Evolutionary conservation across 1,140 invertebrate genomes (phyloP), one percentile per base, ranked within the genome.

Genomic region (Megathymus violae): DNA sequence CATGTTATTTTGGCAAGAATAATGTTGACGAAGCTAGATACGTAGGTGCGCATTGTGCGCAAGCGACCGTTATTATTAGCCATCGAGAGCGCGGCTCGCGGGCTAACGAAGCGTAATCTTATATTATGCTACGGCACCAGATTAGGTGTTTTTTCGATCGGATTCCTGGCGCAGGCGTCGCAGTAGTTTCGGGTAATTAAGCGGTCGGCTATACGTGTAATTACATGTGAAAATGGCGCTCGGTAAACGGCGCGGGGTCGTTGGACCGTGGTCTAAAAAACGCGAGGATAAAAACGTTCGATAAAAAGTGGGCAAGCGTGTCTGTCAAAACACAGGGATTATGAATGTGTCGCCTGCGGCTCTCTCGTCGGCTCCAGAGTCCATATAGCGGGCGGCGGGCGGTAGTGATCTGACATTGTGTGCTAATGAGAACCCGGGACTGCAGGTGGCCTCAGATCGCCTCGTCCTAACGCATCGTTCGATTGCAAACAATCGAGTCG

Each of bases 251-350:
- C 71, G 64, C 46, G 71, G 61, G 82, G 78, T 82, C 78, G 68
- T 74, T 76, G 79, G 54, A 78, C 83, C 66, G 56, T 46, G 41
- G 54, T 17, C 14, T 59, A 80, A 76, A 82, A 84, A 80, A 69
- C 65, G 38, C 48, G 40, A 52, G 41, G 71, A n/a, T 73, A 82
- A 86, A 77, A 88, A 85, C 67, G 47, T 70, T 62, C 59, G 11
- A 71, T 56, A 82, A 83, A 77, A 85, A 82, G 64, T 75, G 70
- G 69, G 62, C 64, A 64, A 74, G 71, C 60, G 68, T 61, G 72
- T 82, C 78, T 81, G 83, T 90, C 88, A 88, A 83, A 84, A 83
- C 76, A 82, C 67, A 76, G 66, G 85, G 85, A 83, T 86, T 88
- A 88, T 85, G 71, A 82, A 88, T 88, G 84, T 85, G 78, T 84